A percentile compares a stretch with the other conserved stretches of the same genome.
Conservation (phyloP, 2,888 invertebrate species). For the Poecilus cupreus region DNA sequence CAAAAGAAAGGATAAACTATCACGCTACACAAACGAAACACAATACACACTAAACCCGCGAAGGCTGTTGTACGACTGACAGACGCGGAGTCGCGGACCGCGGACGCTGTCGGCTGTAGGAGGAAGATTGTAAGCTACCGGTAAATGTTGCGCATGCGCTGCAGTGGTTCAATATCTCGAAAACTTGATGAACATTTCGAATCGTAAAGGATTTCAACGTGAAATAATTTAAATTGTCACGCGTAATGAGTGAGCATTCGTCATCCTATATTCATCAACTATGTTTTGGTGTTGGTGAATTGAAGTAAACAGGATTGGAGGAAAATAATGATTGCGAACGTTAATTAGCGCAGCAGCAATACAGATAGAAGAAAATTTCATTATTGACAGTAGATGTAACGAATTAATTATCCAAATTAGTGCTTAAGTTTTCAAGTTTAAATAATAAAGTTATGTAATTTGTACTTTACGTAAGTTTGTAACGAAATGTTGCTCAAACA, state of each 20-base stretch:
- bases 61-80: conserved; percentile 31
- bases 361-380: no score
- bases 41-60: conserved; percentile 30
- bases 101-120: neutral
- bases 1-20: conserved; percentile 49
- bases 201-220: conserved; percentile 29
- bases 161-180: conserved; percentile 30
- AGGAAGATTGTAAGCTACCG: conserved; percentile 22
- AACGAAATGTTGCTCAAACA: no score
- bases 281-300: neutral
- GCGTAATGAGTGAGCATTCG: neutral
- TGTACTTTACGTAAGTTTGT: no score
- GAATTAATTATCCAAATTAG: no score
- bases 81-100: neutral
- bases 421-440: no score
- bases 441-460: no score
- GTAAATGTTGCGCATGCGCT: conserved; percentile 46
- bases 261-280: neutral
- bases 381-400: no score
- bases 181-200: conserved; percentile 41
- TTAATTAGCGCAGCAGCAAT: neutral
- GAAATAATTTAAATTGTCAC: conserved; percentile 37
- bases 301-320: neutral
- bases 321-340: neutral
- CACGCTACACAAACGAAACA: conserved; percentile 48